Percentiles rank a stretch among this genome's conserved stretches.
These are phyloP conservation scores for Borostomias antarcticus DNA, from an alignment of 2,797 vertebrate genomes.

Conservation along the genomic window DNA sequence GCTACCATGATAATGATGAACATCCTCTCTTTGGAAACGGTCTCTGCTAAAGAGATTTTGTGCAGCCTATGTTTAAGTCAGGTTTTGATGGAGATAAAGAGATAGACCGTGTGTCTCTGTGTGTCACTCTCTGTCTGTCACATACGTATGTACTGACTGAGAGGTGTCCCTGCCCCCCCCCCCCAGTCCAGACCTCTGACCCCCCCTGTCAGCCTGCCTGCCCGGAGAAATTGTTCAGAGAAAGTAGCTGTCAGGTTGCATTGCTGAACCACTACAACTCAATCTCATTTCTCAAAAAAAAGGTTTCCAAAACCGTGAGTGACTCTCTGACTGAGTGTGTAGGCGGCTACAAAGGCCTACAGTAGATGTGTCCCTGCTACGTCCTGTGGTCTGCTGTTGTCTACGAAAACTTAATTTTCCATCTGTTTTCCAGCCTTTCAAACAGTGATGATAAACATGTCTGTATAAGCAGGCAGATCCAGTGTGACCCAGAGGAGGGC, in stretches of 20 bases:
- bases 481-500: background rate
- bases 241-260: conserved; percentile 33
- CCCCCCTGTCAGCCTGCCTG: conserved; percentile 33
- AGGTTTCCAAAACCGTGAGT: conserved; percentile 9
- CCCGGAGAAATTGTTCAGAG: conserved; percentile 38
- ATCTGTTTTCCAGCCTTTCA: background rate
- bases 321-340: background rate
- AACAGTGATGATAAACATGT: background rate
- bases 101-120: background rate
- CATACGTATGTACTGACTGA: conserved; percentile 3
- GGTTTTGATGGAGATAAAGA: background rate
- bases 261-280: conserved; percentile 13
- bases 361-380: no score
- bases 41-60: background rate
- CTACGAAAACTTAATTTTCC: background rate
- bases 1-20: no score
- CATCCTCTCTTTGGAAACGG: background rate
- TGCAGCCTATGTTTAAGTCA: background rate
- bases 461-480: background rate
- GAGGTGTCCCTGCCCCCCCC: conserved; percentile 14
- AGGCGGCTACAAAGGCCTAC: no score
- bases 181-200: conserved; percentile 36
- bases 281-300: conserved; percentile 4
- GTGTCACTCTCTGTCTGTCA: conserved; percentile 24
- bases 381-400: no score